Base-by-base conservation (phyloP, 2,113 vertebrate species). In the Acinonyx jubatus region DNA sequence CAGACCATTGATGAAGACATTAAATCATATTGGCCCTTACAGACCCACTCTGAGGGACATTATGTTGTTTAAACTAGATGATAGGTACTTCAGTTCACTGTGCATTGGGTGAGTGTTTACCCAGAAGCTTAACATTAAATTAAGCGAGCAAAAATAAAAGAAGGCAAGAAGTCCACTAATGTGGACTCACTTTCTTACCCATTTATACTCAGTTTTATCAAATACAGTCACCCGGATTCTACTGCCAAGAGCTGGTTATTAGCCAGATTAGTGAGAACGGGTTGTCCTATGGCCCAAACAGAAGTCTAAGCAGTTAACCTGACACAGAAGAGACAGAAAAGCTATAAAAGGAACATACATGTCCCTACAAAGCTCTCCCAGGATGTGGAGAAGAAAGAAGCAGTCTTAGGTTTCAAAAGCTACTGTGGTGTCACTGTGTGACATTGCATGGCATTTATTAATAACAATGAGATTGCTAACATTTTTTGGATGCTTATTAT, bases 31-130 rank as follows among this genome's bases (percentile, higher is more conserved):
- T 65, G 52, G 45, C 61, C 48, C n/a, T 23, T 19, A 18, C 2
- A 4, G 50, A 21, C 1, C 7, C 15, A 10, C 19, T 38, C 3
- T 0, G 0, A 1, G 19, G 9, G 52, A 0, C 7, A 7, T 31
- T n/a, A 2, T 13, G 31, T 27, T 66, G 1, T 48, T 55, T 91
- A 38, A 74, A 48, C 33, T 10, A 48, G 25, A 45, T 74, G 85
- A 81, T 8, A 84, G 5, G 6, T 68, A 71, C 50, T 92, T 96
- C 10, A 15, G 63, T 50, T 73, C 69, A 33, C 13, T 87, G 50
- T 48, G 41, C 80, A 57, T 41, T 8, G 27, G 21, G 36, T 63
- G 55, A 36, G 3, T 69, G 36, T 94, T 94, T 84, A 89, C 78
- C 52, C 66, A 93, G 82, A 13, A 78, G 82, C 73, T 93, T 85